phyloP scores from a whole-genome alignment of 2,888 invertebrate species.

The Metellina segmentata region DNA sequence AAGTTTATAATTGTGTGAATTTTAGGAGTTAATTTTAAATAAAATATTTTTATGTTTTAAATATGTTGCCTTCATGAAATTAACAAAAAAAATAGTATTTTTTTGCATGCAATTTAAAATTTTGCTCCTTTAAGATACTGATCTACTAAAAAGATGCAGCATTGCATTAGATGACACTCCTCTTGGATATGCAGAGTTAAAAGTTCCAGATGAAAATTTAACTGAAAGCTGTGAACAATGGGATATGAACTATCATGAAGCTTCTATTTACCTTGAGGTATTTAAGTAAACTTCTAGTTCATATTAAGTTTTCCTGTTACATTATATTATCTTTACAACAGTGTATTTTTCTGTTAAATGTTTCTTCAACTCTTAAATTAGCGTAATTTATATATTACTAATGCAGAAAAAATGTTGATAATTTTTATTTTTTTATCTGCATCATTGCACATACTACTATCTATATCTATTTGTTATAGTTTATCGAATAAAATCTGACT shows the following conservation, averaged over 20 bases:
- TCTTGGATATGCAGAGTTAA: constrained; percentile 67
- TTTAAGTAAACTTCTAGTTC: no score
- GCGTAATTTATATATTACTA: no score
- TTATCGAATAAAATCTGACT: no score
- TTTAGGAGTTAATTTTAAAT: background rate
- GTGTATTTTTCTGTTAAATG: no score
- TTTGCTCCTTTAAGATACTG: background rate
- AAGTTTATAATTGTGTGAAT: background rate
- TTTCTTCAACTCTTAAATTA: no score
- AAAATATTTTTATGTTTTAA: background rate
- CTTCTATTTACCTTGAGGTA: constrained; percentile 92
- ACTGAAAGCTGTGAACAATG: constrained; percentile 81
- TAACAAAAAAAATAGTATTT: background rate
- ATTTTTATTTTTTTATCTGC: no score
- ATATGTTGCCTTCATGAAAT: background rate
- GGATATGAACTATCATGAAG: constrained; percentile 95
- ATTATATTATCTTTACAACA: no score
- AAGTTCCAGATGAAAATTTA: constrained; percentile 50
- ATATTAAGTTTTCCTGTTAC: no score
- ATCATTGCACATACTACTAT: no score
- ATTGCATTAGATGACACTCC: constrained; percentile 58
- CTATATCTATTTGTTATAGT: no score
- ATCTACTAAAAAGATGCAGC: constrained; percentile 29
- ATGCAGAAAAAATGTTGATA: no score
- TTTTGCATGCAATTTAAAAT: background rate